Conservation (phyloP, 64 coral and sea anemone species). For the Exaiptasia diaphana region DNA sequence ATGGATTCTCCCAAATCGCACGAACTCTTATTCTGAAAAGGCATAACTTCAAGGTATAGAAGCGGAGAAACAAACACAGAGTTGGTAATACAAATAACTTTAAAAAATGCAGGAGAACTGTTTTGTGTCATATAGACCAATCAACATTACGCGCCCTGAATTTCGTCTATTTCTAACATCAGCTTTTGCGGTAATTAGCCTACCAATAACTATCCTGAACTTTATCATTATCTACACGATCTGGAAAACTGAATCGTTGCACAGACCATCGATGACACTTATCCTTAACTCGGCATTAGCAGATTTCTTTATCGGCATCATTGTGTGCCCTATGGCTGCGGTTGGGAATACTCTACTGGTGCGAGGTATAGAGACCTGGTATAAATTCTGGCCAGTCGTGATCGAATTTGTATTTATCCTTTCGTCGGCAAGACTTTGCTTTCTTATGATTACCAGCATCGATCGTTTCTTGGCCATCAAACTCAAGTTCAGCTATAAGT, state of each 20-base stretch:
- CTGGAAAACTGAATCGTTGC: background rate
- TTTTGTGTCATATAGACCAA: too few species aligned
- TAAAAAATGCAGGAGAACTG: too few species aligned
- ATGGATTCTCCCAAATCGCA: too few species aligned
- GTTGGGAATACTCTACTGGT: background rate
- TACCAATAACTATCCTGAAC: background rate
- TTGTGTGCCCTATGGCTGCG: background rate
- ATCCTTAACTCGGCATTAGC: background rate
- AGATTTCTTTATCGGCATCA: background rate
- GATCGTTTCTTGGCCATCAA: background rate
- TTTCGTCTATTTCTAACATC: too few species aligned
- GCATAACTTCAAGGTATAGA: too few species aligned
- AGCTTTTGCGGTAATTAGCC: too few species aligned
- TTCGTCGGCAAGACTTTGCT: background rate
- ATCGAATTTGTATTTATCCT: background rate
- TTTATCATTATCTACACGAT: background rate
- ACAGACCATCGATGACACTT: background rate
- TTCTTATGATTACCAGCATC: background rate
- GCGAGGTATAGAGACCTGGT: background rate
- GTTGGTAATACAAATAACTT: too few species aligned
- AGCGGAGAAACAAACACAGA: too few species aligned
- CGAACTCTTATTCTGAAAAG: too few species aligned
- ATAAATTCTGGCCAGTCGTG: too few species aligned
- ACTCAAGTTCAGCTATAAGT: background rate
- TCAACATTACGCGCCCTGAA: too few species aligned